These are phyloP conservation scores for Drosophila pullipes DNA, from an alignment of 2,888 invertebrate species.

Conservation along the genomic window DNA sequence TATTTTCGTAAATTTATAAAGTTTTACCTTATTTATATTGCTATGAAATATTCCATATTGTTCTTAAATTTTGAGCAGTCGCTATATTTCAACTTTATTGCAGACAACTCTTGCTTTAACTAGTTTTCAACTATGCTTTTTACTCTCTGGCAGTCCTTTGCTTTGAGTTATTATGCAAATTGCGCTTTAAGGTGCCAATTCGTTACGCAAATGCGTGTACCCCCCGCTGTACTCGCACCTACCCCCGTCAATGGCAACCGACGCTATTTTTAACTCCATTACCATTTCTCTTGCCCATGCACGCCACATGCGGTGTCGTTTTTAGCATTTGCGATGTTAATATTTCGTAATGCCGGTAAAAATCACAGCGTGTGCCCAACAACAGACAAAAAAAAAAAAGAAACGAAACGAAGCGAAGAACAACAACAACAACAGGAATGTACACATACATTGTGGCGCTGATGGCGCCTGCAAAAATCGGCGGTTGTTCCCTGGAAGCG, in stretches of 20 bases:
- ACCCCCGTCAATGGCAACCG: not conserved
- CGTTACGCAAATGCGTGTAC: slow-evolving; percentile 24
- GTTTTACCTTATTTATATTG: not conserved
- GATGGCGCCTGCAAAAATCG: slow-evolving; percentile 62
- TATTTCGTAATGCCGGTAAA: slow-evolving; percentile 78
- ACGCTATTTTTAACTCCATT: slow-evolving; percentile 54
- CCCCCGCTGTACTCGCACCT: not conserved
- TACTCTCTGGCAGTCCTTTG: not conserved
- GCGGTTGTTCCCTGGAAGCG: slow-evolving; percentile 31
- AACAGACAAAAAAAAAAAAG: slow-evolving; percentile 22
- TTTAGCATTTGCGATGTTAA: slow-evolving; percentile 68
- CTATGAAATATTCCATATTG: not conserved
- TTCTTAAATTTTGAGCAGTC: not conserved
- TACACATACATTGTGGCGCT: slow-evolving; percentile 36
- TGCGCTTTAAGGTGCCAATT: slow-evolving; percentile 46
- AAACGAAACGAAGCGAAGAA: not conserved
- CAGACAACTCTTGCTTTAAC: not conserved
- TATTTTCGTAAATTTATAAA: not conserved
- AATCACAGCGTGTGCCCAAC: slow-evolving; percentile 69
- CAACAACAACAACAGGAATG: not conserved
- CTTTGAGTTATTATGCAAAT: slow-evolving; percentile 28
- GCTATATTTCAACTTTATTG: not conserved
- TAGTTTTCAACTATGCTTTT: not conserved
- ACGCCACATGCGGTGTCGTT: slow-evolving; percentile 58
- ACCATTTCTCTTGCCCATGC: slow-evolving; percentile 44